These are phyloP conservation scores for Strix aluco DNA, from an alignment of 2,113 vertebrate species.

Conservation along the genomic window DNA sequence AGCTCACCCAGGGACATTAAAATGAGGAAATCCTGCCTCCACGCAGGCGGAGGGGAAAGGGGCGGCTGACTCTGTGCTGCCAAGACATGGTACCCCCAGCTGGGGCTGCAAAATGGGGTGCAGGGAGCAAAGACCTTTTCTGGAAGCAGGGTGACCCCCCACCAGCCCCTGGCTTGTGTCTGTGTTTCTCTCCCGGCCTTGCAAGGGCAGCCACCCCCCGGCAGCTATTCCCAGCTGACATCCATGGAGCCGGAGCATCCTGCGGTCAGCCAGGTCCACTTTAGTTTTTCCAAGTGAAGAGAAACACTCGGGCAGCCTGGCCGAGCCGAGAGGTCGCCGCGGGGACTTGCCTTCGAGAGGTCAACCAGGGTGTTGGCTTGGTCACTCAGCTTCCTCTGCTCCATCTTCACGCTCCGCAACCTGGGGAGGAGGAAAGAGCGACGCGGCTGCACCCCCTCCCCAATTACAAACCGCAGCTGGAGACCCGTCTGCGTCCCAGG, in stretches of 20 bases:
- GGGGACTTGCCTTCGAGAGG: conserved; percentile 90
- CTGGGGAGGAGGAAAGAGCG: conserved; percentile 75
- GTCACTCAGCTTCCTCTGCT: conserved; percentile 97
- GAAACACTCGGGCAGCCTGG: background rate
- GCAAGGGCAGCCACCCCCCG: background rate
- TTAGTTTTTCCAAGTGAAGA: background rate
- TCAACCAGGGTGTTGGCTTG: conserved; percentile 98
- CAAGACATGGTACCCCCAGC: background rate
- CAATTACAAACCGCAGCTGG: background rate
- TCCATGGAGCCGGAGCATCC: accelerated
- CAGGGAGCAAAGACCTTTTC: background rate
- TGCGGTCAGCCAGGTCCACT: background rate
- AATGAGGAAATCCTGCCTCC: background rate
- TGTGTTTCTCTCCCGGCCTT: background rate
- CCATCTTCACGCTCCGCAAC: conserved; percentile 97
- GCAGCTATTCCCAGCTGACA: background rate
- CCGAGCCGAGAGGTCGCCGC: background rate
- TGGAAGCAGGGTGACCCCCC: background rate
- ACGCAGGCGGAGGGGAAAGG: background rate
- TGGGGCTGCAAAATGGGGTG: background rate
- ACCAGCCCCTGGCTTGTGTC: background rate
- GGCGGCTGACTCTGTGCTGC: background rate
- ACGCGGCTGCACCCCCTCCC: background rate
- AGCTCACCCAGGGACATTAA: background rate
- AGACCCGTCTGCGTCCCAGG: background rate